phyloP scores from a whole-genome alignment of 2,797 vertebrate genomes.

The Sphenopsis melanotis region DNA sequence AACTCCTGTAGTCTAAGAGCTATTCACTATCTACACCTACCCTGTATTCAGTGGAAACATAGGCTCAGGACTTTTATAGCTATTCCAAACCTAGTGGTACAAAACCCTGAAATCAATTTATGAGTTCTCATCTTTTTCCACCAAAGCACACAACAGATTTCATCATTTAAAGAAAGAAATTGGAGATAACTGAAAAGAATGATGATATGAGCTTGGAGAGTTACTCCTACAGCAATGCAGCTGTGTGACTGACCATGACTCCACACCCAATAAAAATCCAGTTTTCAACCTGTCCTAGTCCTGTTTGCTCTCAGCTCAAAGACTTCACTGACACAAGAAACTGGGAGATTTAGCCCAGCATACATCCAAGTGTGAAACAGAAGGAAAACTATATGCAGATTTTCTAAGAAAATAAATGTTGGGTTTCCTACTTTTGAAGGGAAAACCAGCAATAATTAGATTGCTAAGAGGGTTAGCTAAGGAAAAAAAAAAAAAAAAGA shows the following conservation, averaged over 20 bases:
- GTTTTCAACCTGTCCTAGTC: neutral
- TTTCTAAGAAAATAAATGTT: neutral
- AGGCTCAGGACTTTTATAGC: neutral
- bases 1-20: neutral
- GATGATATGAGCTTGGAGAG: rapidly evolving
- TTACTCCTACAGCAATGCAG: neutral
- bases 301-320: neutral
- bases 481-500: neutral
- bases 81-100: neutral
- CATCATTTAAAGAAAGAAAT: neutral
- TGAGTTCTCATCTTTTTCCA: neutral
- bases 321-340: neutral
- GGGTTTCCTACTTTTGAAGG: neutral
- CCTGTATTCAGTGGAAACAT: neutral
- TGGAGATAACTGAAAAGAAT: neutral
- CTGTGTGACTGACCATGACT: neutral
- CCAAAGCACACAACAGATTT: neutral
- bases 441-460: neutral
- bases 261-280: neutral
- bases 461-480: neutral
- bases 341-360: neutral
- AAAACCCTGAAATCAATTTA: neutral
- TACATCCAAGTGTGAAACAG: neutral
- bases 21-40: neutral
- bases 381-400: neutral